Percentiles rank a stretch among this genome's conserved stretches.
phyloP scores from a whole-genome alignment of 2,113 vertebrate genomes.

The Oceanodroma tethys region DNA sequence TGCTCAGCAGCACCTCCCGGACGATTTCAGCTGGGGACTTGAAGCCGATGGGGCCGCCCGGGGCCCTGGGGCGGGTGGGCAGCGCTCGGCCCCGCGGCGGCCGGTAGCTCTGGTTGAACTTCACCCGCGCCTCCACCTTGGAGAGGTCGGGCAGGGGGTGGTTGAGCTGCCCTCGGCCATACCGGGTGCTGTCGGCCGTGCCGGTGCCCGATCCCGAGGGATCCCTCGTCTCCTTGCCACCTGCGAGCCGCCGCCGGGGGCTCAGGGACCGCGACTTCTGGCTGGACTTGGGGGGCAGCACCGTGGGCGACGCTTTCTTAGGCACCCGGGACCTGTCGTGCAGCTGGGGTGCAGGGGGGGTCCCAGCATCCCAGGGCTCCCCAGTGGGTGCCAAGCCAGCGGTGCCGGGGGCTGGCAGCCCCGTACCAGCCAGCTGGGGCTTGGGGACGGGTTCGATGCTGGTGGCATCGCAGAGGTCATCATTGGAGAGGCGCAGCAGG shows the following conservation, averaged over 20 bases:
- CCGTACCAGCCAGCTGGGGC: background rate
- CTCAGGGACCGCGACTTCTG: background rate
- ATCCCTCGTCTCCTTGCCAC: background rate
- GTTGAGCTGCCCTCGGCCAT: constrained; percentile 74
- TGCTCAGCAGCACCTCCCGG: constrained; percentile 82
- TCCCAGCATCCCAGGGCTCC: background rate
- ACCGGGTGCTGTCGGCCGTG: constrained; percentile 35
- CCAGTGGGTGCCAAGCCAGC: background rate
- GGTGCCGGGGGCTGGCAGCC: background rate
- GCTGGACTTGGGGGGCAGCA: background rate
- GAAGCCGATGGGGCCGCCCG: constrained; percentile 66
- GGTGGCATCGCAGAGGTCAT: background rate
- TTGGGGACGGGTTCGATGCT: constrained; percentile 62
- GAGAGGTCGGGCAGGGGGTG: constrained; percentile 87
- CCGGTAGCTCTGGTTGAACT: constrained; percentile 76
- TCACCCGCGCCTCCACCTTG: constrained; percentile 84
- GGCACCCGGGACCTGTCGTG: background rate
- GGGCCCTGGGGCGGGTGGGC: background rate
- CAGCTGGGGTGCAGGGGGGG: background rate
- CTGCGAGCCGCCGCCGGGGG: background rate
- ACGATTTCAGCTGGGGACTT: constrained; percentile 90
- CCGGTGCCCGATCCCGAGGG: background rate
- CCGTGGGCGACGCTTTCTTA: background rate
- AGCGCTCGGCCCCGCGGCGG: constrained; percentile 76
- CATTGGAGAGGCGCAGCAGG: background rate